phyloP scores from a whole-genome alignment of 2,797 vertebrate genomes.

The Apodemus agrarius region DNA sequence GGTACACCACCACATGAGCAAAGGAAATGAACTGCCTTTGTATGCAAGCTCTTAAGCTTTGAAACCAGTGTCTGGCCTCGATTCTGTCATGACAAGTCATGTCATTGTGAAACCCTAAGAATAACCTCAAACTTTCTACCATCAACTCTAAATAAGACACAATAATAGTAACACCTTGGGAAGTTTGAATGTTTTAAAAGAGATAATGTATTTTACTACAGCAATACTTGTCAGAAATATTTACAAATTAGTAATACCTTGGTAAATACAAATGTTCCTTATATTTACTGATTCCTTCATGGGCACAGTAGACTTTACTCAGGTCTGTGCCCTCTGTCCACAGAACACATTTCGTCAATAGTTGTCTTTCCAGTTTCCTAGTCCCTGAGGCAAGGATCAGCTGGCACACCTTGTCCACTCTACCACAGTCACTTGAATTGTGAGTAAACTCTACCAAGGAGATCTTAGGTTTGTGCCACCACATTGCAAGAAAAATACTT shows the following conservation, averaged over 20 bases:
- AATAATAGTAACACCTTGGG: not conserved
- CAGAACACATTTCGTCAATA: no score
- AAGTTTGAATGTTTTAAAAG: not conserved
- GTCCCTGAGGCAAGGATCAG: not conserved
- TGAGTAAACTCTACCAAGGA: not conserved
- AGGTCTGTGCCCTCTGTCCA: not conserved
- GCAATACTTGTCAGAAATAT: not conserved
- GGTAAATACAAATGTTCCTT: not conserved
- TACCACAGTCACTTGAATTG: no score
- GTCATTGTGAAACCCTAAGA: not conserved
- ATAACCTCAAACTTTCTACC: not conserved
- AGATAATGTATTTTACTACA: not conserved
- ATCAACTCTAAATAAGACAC: not conserved
- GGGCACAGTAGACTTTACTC: not conserved
- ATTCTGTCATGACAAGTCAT: not conserved
- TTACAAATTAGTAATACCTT: not conserved
- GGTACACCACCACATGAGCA: not conserved
- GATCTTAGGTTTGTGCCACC: not conserved
- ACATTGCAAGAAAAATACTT: not conserved
- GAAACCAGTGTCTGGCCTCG: not conserved
- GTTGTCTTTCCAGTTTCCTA: not conserved
- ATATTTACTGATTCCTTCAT: not conserved
- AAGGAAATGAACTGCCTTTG: not conserved
- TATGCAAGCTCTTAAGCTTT: not conserved
- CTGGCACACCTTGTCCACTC: not conserved